Conservation (phyloP, 2,888 invertebrate species). For the Macropis europaea region DNA sequence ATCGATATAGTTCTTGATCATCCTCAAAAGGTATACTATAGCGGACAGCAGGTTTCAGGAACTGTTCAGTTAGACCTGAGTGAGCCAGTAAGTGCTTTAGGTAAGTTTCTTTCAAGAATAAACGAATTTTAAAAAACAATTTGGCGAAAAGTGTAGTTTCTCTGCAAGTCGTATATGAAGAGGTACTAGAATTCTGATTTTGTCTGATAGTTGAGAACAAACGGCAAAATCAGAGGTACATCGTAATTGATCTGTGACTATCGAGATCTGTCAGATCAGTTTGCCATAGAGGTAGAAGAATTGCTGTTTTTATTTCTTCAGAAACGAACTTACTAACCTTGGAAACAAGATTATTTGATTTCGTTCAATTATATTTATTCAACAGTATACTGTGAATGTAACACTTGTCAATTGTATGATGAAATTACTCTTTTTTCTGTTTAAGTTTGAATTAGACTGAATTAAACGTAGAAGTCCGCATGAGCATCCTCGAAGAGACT, state of each 20-base stretch:
- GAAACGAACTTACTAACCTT: no score
- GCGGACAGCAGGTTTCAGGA: slow-evolving; percentile 66
- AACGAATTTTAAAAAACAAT: background rate
- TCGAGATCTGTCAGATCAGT: slow-evolving; percentile 12
- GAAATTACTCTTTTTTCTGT: no score
- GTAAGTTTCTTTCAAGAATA: slow-evolving; percentile 47
- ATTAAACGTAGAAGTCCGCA: no score
- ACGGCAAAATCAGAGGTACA: background rate
- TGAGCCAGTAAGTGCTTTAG: slow-evolving; percentile 59
- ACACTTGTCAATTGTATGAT: no score
- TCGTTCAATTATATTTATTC: no score
- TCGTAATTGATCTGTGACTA: slow-evolving; percentile 13
- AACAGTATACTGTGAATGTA: no score
- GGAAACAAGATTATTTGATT: no score
- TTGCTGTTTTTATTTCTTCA: no score
- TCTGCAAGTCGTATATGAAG: background rate
- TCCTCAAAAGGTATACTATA: slow-evolving; percentile 65
- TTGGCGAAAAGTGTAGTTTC: background rate
- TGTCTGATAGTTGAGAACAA: background rate
- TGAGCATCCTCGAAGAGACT: no score
- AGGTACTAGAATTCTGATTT: background rate
- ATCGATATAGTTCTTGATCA: slow-evolving; percentile 67
- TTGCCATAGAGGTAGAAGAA: background rate
- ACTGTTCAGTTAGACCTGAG: slow-evolving; percentile 61
- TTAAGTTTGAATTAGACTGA: slow-evolving; percentile 8